Conservation (phyloP, 2,797 vertebrate species). For the Crocodylus rhombifer region DNA sequence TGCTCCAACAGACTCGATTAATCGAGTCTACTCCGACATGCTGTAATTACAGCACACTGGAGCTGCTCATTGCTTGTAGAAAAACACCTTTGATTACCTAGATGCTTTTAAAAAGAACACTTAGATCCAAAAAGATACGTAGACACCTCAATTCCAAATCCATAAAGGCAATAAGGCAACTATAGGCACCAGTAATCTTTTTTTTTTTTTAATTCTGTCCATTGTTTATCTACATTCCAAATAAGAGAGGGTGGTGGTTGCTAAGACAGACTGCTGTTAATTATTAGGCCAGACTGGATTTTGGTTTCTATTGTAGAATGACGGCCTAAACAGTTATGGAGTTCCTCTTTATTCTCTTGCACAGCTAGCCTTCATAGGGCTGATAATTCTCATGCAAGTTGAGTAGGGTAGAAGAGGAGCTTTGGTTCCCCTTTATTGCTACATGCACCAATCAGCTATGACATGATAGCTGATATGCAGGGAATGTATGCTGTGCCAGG, state of each 20-base stretch:
- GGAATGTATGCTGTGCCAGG: rapidly evolving
- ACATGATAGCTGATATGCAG: neutral
- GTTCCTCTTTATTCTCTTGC: rapidly evolving
- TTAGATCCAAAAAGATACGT: too few species aligned
- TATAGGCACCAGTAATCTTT: too few species aligned
- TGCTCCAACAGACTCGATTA: too few species aligned
- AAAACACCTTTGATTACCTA: neutral
- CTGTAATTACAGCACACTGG: too few species aligned
- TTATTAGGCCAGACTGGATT: neutral
- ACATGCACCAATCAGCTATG: neutral
- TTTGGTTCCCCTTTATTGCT: neutral
- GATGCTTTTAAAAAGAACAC: constrained; percentile 5
- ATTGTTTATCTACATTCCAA: too few species aligned
- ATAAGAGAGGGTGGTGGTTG: too few species aligned
- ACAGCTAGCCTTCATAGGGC: rapidly evolving
- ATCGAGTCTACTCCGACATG: too few species aligned
- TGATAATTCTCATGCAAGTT: neutral
- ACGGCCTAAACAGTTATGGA: neutral
- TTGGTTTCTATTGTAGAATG: neutral
- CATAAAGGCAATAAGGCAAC: too few species aligned
- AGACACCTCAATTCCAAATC: too few species aligned
- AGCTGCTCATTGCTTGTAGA: too few species aligned
- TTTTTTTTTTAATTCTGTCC: too few species aligned
- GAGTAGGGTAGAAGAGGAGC: neutral
- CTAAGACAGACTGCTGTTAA: neutral